Conservation (phyloP, 2,888 invertebrate genomes). For the Netelia virgata region DNA sequence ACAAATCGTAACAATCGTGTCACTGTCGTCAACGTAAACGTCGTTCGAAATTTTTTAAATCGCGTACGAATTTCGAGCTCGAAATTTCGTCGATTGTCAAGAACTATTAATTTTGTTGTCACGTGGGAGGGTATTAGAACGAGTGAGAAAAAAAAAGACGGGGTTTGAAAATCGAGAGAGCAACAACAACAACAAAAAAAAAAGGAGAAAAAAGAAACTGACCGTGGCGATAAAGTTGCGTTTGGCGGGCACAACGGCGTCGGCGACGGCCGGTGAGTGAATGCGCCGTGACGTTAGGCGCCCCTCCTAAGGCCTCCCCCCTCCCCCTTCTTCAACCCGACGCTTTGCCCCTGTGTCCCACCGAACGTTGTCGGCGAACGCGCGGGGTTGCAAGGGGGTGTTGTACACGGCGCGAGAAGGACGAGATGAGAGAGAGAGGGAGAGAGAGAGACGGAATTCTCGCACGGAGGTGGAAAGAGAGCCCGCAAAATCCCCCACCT, state of each 20-base stretch:
- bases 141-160: slow-evolving; percentile 47
- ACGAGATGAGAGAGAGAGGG: slow-evolving; percentile 8
- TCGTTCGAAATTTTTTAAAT: too few relatives aligned
- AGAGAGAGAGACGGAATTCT: slow-evolving; percentile 47
- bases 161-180: slow-evolving; percentile 39
- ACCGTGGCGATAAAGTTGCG: slow-evolving; percentile 80
- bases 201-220: slow-evolving; percentile 74
- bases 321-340: slow-evolving; percentile 64
- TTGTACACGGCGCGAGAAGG: slow-evolving; percentile 29
- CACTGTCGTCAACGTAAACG: too few relatives aligned
- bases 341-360: slow-evolving; percentile 15
- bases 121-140: background rate
- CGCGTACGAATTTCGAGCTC: too few relatives aligned
- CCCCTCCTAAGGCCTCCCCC: slow-evolving; percentile 81
- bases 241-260: slow-evolving; percentile 80
- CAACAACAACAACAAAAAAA: slow-evolving; percentile 30
- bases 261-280: slow-evolving; percentile 84
- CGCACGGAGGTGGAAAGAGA: slow-evolving; percentile 58
- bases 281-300: slow-evolving; percentile 82
- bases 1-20: too few relatives aligned
- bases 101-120: background rate
- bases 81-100: too few relatives aligned
- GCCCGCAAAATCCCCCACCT: slow-evolving; percentile 61
- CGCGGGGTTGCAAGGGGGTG: slow-evolving; percentile 1
- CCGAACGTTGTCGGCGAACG: slow-evolving; percentile 19